Evolutionary conservation across 2,888 invertebrate genomes (phyloP), one percentile per base, ranked within the genome.

Genomic region (Tolmerus cingulatus): DNA sequence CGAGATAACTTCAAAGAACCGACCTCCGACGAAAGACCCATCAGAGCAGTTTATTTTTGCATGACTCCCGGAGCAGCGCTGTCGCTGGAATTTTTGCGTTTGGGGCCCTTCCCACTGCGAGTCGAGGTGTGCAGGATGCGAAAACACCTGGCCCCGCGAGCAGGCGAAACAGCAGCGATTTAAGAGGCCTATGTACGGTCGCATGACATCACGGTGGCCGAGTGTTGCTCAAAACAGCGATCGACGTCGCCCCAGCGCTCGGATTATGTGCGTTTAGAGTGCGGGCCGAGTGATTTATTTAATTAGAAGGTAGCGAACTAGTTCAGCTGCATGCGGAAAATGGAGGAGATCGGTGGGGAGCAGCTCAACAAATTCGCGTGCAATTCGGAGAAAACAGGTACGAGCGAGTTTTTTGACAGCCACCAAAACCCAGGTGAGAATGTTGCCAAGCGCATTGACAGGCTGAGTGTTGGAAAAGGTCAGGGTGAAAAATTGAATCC

Each of bases 281-380:
- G 66, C 66, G 12, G 9, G 9, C 8, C 23, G 55, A 66, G 43
- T 43, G 43, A 78, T 40, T 78, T 9, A 78, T 78, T 46, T 43
- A 43, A 40, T 66, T 78, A 78, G 14, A 78, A 78, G 37, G 37
- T 78, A 37, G 43, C 43, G 5, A 46, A 76, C 23, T 74, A 76
- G 34, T 34, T n/a, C 12, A 27, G 43, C n/a, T 78, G 37, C 43
- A 78, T 23, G 16, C 40, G 19, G 51, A 88, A 88, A 87, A 89
- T 89, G 89, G 89, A 89, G 84, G 89, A 89, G 86, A 87, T 89
- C 66, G 89, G 89, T 76, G 89, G 89, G 79, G 89, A 89, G 86
- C 87, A 89, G 40, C 89, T 89, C 23, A 89, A 89, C 76, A 87
- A 89, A 87, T 86, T 89, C 77, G 89, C 89, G 23, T 88, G 88